A percentile compares a stretch with the other conserved stretches of the same genome.
Evolutionary conservation across 2,888 invertebrate species (phyloP).

Genomic region (Glaucopsyche alexis): DNA sequence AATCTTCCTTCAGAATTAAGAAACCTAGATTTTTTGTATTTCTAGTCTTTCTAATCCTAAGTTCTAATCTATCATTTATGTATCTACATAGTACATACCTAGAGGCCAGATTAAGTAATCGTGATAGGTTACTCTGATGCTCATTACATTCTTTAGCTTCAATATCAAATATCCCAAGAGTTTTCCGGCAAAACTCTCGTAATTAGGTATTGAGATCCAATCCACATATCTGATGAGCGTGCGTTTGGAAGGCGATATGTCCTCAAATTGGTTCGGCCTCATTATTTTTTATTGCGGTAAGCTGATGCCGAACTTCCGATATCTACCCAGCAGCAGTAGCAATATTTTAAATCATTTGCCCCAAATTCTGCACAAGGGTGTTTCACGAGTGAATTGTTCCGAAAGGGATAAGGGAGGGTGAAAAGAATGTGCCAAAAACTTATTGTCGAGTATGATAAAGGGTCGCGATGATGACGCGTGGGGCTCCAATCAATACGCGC

Average conservation of each 20-base stretch:
- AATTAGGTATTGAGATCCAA: background rate
- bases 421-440: background rate
- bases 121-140: background rate
- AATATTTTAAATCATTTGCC: background rate
- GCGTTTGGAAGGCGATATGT: background rate
- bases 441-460: constrained; percentile 13
- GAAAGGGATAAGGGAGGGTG: background rate
- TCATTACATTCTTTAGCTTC: background rate
- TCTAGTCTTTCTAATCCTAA: too few species aligned
- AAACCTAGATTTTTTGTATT: too few species aligned
- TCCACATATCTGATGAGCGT: background rate
- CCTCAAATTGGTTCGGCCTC: background rate
- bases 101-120: too few species aligned
- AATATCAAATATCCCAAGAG: background rate
- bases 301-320: background rate
- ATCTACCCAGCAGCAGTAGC: background rate
- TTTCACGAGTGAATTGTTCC: background rate
- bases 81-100: too few species aligned
- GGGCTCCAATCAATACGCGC: background rate
- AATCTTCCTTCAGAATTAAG: too few species aligned
- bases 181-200: background rate
- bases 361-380: background rate
- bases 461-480: background rate
- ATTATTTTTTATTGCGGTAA: constrained; percentile 15
- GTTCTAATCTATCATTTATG: too few species aligned